Percentiles rank a stretch among this genome's conserved stretches.
Conservation (phyloP, 2,797 vertebrate genomes). For the Discoglossus pictus region DNA sequence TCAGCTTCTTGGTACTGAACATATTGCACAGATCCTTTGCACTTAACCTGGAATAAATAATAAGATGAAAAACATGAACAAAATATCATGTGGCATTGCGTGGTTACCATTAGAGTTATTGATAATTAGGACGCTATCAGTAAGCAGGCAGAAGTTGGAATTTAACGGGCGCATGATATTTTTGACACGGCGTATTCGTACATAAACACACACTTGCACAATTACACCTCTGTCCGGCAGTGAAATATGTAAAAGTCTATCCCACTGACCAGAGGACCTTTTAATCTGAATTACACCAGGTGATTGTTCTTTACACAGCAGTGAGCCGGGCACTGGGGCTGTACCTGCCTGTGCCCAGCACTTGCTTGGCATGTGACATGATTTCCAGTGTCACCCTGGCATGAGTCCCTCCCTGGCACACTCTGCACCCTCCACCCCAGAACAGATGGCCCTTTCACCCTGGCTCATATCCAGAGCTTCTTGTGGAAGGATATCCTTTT, state of each 20-base stretch:
- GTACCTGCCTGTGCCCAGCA: slow-evolving; percentile 43
- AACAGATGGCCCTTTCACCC: slow-evolving; percentile 39
- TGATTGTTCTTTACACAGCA: slow-evolving; percentile 13
- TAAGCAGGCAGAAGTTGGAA: too few relatives aligned
- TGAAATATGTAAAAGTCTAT: not conserved
- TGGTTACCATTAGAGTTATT: too few relatives aligned
- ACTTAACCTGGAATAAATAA: too few relatives aligned
- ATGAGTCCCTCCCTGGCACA: slow-evolving; percentile 35
- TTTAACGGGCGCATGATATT: too few relatives aligned
- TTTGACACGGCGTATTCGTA: too few relatives aligned
- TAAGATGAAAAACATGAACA: too few relatives aligned
- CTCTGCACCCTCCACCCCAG: slow-evolving; percentile 25
- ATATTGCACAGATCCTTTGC: too few relatives aligned
- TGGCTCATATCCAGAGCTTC: slow-evolving; percentile 27
- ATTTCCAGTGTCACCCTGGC: slow-evolving; percentile 46
- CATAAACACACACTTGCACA: too few relatives aligned
- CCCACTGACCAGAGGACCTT: not conserved
- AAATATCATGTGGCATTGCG: too few relatives aligned
- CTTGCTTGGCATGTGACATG: slow-evolving; percentile 41
- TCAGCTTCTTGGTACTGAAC: too few relatives aligned
- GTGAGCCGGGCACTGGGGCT: slow-evolving; percentile 9
- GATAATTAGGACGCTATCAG: too few relatives aligned
- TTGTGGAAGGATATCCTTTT: not conserved
- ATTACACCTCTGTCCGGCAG: too few relatives aligned
- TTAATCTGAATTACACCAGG: slow-evolving; percentile 31